Conservation (phyloP, 2,797 vertebrate genomes). For the Diplodus puntazzo region DNA sequence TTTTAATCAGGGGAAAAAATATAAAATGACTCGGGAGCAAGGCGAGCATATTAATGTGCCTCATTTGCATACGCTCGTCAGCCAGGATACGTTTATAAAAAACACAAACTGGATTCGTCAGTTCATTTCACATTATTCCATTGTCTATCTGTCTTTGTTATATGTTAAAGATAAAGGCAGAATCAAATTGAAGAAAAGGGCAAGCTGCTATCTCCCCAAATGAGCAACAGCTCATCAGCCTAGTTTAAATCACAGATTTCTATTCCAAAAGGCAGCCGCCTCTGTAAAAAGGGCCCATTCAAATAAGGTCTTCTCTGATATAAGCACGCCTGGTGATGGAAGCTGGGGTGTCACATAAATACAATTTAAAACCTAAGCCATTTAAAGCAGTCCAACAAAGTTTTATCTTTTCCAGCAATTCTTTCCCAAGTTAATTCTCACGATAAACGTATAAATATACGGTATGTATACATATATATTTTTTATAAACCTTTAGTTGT, state of each 20-base stretch:
- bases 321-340: conserved; percentile 72
- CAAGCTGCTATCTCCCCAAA: conserved; percentile 89
- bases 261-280: conserved; percentile 84
- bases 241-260: conserved; percentile 89
- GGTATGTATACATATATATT: neutral
- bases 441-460: conserved; percentile 42
- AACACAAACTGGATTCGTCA: conserved; percentile 87
- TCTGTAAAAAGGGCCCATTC: conserved; percentile 78
- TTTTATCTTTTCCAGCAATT: conserved; percentile 59
- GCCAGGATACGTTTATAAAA: conserved; percentile 85
- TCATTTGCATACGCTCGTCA: conserved; percentile 90
- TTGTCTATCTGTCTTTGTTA: conserved; percentile 90
- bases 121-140: conserved; percentile 89
- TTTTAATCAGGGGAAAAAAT: conserved; percentile 89
- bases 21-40: conserved; percentile 88
- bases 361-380: conserved; percentile 68
- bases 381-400: conserved; percentile 68
- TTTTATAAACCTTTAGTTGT: conserved; percentile 20
- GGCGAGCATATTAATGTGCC: conserved; percentile 88
- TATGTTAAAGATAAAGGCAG: conserved; percentile 89
- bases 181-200: conserved; percentile 90
- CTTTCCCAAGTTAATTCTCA: conserved; percentile 38
- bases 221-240: conserved; percentile 89
- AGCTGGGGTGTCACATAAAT: conserved; percentile 75
- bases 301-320: conserved; percentile 81